Conservation (phyloP, 2,888 invertebrate genomes). For the Drosophila quinaria region DNA sequence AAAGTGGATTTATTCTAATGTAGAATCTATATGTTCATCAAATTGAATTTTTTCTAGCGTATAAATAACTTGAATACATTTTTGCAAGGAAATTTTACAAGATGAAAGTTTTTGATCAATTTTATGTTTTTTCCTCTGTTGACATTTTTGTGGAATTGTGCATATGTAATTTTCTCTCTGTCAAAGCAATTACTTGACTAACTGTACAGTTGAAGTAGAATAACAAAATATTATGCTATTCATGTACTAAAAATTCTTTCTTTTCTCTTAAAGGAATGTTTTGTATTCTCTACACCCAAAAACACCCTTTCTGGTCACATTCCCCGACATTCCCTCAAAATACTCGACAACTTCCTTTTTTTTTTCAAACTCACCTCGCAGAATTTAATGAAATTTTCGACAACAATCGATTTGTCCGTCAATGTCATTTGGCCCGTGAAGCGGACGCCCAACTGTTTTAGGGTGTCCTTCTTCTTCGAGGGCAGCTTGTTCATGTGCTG, state of each 20-base stretch:
- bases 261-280: too few relatives aligned
- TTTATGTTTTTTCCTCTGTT: too few relatives aligned
- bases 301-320: background rate
- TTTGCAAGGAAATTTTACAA: too few relatives aligned
- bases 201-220: background rate
- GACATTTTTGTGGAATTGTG: too few relatives aligned
- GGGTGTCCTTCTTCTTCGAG: constrained; percentile 85
- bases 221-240: too few relatives aligned
- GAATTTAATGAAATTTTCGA: constrained; percentile 85
- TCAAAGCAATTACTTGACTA: background rate
- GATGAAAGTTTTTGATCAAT: too few relatives aligned
- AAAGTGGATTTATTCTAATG: too few relatives aligned
- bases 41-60: too few relatives aligned
- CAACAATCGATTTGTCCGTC: constrained; percentile 85
- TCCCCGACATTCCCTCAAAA: background rate
- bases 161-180: background rate
- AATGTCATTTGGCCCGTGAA: constrained; percentile 86
- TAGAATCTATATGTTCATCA: too few relatives aligned
- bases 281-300: constrained; percentile 1
- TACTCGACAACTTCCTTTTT: too few relatives aligned
- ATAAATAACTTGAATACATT: too few relatives aligned
- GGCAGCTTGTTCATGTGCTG: constrained; percentile 86
- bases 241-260: background rate
- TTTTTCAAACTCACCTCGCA: constrained; percentile 81
- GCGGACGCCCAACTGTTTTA: constrained; percentile 85